phyloP scores from a whole-genome alignment of 2,888 invertebrate genomes.

The Amphimallon solstitiale region DNA sequence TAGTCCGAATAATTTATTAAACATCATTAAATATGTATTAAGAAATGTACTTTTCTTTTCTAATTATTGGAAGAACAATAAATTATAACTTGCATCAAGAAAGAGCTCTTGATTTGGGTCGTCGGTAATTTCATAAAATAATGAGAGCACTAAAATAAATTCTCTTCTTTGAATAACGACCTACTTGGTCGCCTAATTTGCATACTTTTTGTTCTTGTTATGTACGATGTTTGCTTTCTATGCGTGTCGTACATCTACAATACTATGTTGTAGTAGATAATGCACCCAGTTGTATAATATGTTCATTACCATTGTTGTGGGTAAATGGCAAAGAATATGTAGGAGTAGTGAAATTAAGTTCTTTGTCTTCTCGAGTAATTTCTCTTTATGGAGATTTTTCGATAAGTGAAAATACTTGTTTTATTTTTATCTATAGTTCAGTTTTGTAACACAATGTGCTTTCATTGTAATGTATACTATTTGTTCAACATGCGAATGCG shows the following conservation, averaged over 20 bases:
- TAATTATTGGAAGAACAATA: background rate
- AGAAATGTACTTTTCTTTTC: background rate
- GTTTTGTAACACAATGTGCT: no score
- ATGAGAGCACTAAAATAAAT: constrained; percentile 21
- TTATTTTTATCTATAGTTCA: no score
- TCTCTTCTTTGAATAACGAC: constrained; percentile 10
- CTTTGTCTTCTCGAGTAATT: constrained; percentile 1
- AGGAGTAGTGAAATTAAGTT: background rate
- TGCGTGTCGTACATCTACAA: background rate
- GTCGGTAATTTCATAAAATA: constrained; percentile 4
- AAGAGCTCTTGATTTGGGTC: background rate
- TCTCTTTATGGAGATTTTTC: constrained; percentile 5
- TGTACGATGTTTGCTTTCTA: constrained; percentile 16
- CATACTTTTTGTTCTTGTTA: constrained; percentile 27
- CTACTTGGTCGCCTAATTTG: constrained; percentile 19
- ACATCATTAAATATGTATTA: background rate
- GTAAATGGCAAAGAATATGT: background rate
- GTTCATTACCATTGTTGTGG: constrained; percentile 11
- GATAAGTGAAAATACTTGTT: background rate
- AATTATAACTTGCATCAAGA: background rate
- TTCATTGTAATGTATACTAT: no score
- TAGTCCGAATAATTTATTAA: no score
- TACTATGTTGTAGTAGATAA: background rate
- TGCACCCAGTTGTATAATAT: background rate
- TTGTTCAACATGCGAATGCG: no score